Conservation (phyloP, 2,888 invertebrate genomes). For the Xanthorhoe spadicearia region DNA sequence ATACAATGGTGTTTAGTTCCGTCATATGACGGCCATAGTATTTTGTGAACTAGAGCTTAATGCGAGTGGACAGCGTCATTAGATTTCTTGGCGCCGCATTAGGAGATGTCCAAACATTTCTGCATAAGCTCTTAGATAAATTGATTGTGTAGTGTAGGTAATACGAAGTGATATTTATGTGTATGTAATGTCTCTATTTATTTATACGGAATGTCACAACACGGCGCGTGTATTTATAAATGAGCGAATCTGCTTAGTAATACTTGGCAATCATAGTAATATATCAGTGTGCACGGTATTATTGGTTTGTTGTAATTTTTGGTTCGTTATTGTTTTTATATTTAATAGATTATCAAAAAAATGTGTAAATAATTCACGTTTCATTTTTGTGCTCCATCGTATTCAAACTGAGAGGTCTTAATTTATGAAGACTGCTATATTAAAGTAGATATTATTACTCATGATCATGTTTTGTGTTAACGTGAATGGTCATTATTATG, state of each 20-base stretch:
- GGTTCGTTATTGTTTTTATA: background rate
- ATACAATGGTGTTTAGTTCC: too few species aligned
- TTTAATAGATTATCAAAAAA: background rate
- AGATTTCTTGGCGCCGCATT: conserved; percentile 51
- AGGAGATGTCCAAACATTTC: conserved; percentile 48
- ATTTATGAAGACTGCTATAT: background rate
- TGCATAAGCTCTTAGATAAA: conserved; percentile 38
- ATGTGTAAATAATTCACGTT: too few species aligned
- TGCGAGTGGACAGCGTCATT: conserved; percentile 38
- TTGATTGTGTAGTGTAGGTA: conserved; percentile 32
- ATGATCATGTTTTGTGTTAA: background rate
- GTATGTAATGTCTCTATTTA: conserved; percentile 13
- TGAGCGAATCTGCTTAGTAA: background rate
- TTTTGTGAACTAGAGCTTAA: background rate
- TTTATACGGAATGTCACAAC: conserved; percentile 17
- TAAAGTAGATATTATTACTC: background rate
- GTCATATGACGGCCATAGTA: background rate
- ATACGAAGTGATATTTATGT: conserved; percentile 18
- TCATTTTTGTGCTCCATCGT: too few species aligned
- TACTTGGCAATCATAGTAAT: too few species aligned
- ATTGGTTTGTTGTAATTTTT: background rate
- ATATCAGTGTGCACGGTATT: background rate
- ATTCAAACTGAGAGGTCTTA: background rate
- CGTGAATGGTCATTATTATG: background rate
- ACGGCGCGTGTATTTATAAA: conserved; percentile 16